Evolutionary conservation across 2,797 vertebrate species (phyloP).

Genomic region (Choloepus didactylus): DNA sequence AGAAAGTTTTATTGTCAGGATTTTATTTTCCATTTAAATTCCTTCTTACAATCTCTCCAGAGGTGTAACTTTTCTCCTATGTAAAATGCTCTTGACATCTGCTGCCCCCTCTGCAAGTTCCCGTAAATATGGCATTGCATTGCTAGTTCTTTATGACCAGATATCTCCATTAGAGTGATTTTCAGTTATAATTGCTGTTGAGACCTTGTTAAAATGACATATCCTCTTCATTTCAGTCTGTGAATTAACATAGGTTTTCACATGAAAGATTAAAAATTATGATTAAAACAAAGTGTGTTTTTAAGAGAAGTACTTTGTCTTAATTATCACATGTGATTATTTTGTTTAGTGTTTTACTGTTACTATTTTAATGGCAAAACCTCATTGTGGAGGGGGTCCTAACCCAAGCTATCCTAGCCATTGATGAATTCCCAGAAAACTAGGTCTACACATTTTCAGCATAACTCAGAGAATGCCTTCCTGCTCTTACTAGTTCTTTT

Average conservation of each 20-base stretch:
- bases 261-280: neutral
- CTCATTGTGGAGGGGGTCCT: neutral
- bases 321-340: neutral
- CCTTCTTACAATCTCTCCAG: neutral
- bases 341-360: slow-evolving; percentile 2
- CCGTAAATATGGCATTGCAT: neutral
- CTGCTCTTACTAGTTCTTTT: neutral
- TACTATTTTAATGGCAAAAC: slow-evolving; percentile 40
- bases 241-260: slow-evolving; percentile 5
- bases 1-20: neutral
- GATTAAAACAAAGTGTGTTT: neutral
- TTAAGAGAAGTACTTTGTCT: neutral
- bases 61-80: neutral
- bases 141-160: neutral
- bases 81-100: neutral
- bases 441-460: neutral
- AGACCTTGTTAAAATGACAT: neutral
- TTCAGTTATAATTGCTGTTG: neutral
- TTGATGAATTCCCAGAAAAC: neutral
- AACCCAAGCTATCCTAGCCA: neutral
- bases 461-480: neutral
- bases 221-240: neutral
- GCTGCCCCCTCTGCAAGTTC: neutral
- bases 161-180: neutral
- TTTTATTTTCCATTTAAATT: slow-evolving; percentile 54